Conservation (phyloP, 2,888 invertebrate species). For the Oscheius myriophilus region DNA sequence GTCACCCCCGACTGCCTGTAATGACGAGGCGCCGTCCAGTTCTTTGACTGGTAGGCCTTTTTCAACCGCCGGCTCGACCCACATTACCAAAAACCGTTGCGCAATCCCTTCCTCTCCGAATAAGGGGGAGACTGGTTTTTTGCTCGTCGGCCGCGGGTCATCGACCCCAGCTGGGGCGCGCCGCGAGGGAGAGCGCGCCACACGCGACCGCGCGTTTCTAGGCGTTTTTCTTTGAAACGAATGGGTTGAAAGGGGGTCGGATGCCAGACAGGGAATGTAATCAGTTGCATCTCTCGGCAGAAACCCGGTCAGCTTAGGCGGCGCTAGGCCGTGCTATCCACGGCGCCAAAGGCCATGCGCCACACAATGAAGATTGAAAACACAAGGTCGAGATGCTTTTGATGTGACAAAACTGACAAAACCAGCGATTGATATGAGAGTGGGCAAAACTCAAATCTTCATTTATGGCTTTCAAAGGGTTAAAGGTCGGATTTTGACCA, state of each 20-base stretch:
- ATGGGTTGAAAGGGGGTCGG: neutral
- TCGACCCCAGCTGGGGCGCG: constrained; percentile 13
- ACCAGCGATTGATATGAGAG: too few relatives aligned
- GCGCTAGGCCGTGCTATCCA: too few relatives aligned
- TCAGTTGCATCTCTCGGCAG: neutral
- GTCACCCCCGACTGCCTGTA: constrained; percentile 19
- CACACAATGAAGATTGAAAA: too few relatives aligned
- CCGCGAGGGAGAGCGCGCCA: neutral
- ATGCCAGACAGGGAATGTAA: neutral
- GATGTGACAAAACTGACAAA: too few relatives aligned
- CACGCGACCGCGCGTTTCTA: neutral
- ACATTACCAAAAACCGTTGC: constrained; percentile 30
- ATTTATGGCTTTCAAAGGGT: too few relatives aligned
- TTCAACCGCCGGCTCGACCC: constrained; percentile 26
- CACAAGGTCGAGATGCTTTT: too few relatives aligned
- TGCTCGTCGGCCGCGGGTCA: constrained; percentile 12
- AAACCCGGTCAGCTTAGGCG: neutral
- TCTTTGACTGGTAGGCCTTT: constrained; percentile 24
- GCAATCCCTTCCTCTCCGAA: constrained; percentile 20
- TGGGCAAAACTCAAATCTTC: too few relatives aligned
- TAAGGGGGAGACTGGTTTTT: constrained; percentile 29
- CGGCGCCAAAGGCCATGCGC: too few relatives aligned
- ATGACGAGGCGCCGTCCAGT: constrained; percentile 13
- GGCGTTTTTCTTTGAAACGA: neutral
- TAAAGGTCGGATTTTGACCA: too few relatives aligned